These are phyloP conservation scores for Avahi laniger DNA, from an alignment of 2,797 vertebrate genomes.

Conservation along the genomic window DNA sequence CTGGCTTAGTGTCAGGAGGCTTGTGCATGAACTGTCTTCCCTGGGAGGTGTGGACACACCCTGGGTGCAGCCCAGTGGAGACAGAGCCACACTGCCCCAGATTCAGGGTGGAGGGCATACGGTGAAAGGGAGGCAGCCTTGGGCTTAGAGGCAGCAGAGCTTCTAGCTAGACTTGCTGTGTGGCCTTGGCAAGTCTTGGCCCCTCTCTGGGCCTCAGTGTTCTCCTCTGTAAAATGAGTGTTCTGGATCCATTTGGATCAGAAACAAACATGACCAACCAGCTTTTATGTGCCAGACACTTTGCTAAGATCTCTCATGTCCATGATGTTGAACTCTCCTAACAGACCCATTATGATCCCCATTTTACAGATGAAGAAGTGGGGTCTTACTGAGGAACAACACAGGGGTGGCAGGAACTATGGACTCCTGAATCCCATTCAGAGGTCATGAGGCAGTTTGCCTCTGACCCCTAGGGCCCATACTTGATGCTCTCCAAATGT, in stretches of 20 bases:
- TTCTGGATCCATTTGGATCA: no score
- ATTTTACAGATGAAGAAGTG: background rate
- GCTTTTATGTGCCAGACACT: background rate
- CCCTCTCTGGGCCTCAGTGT: no score
- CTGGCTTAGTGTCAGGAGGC: background rate
- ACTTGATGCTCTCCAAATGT: background rate
- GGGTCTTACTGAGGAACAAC: background rate
- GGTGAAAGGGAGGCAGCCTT: no score
- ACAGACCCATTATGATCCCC: background rate
- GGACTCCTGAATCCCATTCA: background rate
- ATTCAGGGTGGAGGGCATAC: no score
- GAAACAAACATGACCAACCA: no score
- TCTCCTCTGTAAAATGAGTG: no score
- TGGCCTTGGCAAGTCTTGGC: no score
- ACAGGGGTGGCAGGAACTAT: background rate
- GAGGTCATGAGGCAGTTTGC: background rate
- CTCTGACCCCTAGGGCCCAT: background rate
- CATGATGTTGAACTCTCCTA: background rate
- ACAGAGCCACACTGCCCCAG: no score
- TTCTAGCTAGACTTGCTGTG: no score
- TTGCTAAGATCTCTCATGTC: background rate
- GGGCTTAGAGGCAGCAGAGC: no score
- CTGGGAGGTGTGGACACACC: background rate
- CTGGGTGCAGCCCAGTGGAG: no score
- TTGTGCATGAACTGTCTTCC: background rate